Base-by-base conservation (phyloP, 2,888 invertebrate genomes). In the Bimastos eiseni region DNA sequence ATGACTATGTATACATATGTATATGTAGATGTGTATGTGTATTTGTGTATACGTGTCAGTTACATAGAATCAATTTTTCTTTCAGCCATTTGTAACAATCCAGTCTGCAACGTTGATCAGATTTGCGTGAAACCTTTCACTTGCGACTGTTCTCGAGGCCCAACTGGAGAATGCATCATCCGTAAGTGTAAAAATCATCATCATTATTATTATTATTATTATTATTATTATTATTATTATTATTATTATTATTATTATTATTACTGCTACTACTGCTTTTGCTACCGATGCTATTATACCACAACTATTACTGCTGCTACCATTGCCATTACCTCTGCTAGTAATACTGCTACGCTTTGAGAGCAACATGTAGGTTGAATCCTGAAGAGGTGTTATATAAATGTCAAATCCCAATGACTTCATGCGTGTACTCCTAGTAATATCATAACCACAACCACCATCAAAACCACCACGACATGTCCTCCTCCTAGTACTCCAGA, bases 11-110 rank as follows among this genome's bases (percentile, higher is more conserved):
- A 41, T 49, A 15, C 24, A 41, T 41, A n/a, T n/a, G n/a, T n/a
- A n/a, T n/a, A 13, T 41, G 41, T 41, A 41, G 11, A 41, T 41
- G 15, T 13, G 15, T 41, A 41, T 21, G 30, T 38, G 6, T 38
- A 33, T 34, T n/a, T 6, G 41, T 13, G 17, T 38, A n/a, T 88
- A 34, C 37, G 37, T 41, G 30, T 88, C 19, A 89, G 38, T 19
- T 6, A 6, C 21, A n/a, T n/a, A n/a, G n/a, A n/a, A n/a, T 19
- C 41, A 41, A 41, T 41, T 89, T 41, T 89, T 89, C n/a, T 89
- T 34, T 30, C 89, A 89, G 89, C 89, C 36, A 89, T 89, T 36
- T 89, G 89, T 37, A 34, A 83, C 36, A 89, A 37, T 34, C 86
- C 86, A 37, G n/a, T 6, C 55, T 89, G 89, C 34, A 55, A 13